Percentiles rank a stretch among this genome's conserved stretches.
phyloP scores from a whole-genome alignment of 1,140 invertebrate species.

The Sarcophaga bullata region DNA sequence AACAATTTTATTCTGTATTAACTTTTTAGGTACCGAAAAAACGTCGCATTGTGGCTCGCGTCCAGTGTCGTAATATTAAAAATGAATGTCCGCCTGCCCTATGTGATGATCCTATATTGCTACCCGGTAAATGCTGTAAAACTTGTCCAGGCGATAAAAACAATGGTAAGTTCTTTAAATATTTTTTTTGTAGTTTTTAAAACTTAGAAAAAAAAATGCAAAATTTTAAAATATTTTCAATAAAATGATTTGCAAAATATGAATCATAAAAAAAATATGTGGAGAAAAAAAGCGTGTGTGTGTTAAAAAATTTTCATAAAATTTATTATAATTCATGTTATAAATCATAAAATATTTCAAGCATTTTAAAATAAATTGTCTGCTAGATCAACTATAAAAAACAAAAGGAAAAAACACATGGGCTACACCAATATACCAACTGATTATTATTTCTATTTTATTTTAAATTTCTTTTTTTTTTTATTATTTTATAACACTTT shows the following conservation, averaged over 20 bases:
- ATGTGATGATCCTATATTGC: constrained; percentile 85
- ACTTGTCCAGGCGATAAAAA: constrained; percentile 80
- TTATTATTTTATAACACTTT: not conserved
- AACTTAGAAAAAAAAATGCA: constrained; percentile 13
- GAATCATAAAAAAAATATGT: too few relatives aligned
- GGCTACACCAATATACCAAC: too few relatives aligned
- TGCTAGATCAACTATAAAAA: constrained; percentile 17
- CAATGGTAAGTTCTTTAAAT: constrained; percentile 72
- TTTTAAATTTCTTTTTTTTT: too few relatives aligned
- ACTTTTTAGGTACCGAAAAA: constrained; percentile 84
- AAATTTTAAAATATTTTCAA: not conserved
- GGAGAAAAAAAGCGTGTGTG: too few relatives aligned
- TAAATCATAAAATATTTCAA: constrained; percentile 40
- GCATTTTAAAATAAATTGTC: constrained; percentile 36
- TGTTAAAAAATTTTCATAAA: not conserved
- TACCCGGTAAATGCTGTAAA: constrained; percentile 89
- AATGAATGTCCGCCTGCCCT: constrained; percentile 87
- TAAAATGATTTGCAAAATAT: not conserved
- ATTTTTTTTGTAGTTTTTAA: not conserved
- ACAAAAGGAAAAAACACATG: not conserved
- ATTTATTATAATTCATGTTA: not conserved
- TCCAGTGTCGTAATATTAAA: constrained; percentile 89
- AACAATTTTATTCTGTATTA: not conserved
- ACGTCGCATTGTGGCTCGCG: constrained; percentile 83
- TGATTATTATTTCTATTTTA: not conserved